A percentile compares a stretch with the other conserved stretches of the same genome.
Conservation (phyloP, 2,113 vertebrate species). For the Collichthys lucidus region DNA sequence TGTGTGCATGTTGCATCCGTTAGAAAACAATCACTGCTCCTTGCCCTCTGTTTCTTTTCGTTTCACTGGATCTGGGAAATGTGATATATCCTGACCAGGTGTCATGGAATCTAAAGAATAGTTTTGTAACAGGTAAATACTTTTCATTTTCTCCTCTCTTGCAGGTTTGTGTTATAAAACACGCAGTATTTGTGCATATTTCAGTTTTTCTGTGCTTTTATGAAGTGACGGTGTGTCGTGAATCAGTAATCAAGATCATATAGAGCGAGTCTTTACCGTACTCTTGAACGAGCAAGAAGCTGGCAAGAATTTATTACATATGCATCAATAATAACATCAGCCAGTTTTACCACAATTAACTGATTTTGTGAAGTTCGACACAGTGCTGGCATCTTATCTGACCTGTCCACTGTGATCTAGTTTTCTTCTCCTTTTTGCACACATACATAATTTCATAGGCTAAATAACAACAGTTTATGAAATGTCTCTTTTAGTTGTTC, state of each 20-base stretch:
- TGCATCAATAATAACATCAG: not conserved
- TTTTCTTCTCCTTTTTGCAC: not conserved
- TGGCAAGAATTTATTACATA: no score
- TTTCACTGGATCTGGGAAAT: constrained; percentile 8
- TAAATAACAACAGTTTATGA: not conserved
- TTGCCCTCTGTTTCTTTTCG: not conserved
- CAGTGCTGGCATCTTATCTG: not conserved
- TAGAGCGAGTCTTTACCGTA: no score
- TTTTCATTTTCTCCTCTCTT: not conserved
- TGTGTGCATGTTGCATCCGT: not conserved
- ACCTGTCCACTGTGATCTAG: not conserved
- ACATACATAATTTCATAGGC: not conserved
- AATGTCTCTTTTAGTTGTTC: not conserved
- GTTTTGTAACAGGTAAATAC: constrained; percentile 41
- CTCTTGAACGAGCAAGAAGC: no score
- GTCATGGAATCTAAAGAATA: constrained; percentile 33
- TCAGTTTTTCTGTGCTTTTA: not conserved
- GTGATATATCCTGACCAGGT: not conserved
- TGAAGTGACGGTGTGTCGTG: not conserved
- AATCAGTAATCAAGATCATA: not conserved
- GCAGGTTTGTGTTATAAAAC: not conserved
- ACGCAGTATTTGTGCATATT: not conserved
- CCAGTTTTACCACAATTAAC: not conserved
- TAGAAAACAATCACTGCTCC: not conserved
- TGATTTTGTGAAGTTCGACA: not conserved